Evolutionary conservation across 1,140 invertebrate species (phyloP).

Genomic region (Caenorhabditis latens): DNA sequence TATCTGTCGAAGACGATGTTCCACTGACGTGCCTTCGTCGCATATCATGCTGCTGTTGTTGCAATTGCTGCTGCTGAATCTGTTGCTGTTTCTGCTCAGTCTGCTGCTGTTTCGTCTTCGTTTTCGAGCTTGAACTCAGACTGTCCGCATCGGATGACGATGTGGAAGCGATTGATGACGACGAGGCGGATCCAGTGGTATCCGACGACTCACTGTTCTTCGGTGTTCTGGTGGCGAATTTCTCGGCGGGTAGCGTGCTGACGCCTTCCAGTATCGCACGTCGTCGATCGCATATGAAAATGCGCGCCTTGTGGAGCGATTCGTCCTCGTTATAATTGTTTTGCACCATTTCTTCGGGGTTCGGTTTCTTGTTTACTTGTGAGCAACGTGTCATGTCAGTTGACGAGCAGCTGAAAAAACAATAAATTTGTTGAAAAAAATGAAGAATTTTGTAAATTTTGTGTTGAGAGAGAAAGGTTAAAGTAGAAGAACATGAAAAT

Average conservation of each 20-base stretch:
- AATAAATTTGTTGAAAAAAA: too few species aligned
- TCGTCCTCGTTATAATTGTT: neutral
- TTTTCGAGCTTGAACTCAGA: slow-evolving; percentile 13
- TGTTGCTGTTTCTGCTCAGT: slow-evolving; percentile 1
- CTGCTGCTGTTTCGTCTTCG: slow-evolving; percentile 25
- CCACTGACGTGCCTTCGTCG: slow-evolving; percentile 8
- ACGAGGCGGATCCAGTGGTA: slow-evolving; percentile 11
- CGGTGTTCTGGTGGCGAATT: slow-evolving; percentile 21
- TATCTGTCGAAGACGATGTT: neutral
- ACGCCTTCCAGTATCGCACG: slow-evolving; percentile 41
- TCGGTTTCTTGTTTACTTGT: neutral
- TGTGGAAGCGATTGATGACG: slow-evolving; percentile 22
- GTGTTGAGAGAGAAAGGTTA: neutral
- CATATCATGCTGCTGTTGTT: neutral
- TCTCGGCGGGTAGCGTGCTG: neutral
- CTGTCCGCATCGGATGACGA: slow-evolving; percentile 9
- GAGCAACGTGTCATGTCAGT: slow-evolving; percentile 49
- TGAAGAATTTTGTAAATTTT: neutral
- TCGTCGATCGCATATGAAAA: slow-evolving; percentile 38
- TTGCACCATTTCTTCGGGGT: neutral
- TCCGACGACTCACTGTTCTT: slow-evolving; percentile 39
- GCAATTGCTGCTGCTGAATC: neutral
- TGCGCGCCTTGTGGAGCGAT: slow-evolving; percentile 24
- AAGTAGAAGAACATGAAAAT: neutral
- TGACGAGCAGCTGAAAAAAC: slow-evolving; percentile 26